Base-by-base conservation (phyloP, 2,888 invertebrate species). In the Buathra laborator region DNA sequence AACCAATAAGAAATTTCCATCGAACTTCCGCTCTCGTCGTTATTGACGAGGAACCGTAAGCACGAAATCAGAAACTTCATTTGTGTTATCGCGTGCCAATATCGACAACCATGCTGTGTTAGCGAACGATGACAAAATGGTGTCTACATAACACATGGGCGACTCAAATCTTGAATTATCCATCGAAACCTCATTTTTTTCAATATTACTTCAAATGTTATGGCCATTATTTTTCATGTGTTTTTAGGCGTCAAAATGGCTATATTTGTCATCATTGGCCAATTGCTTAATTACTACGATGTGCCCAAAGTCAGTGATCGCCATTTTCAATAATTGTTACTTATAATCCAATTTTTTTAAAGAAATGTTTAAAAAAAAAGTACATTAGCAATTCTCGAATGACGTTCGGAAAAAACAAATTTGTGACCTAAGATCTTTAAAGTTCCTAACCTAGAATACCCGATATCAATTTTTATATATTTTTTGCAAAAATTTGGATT, bases 121-220 rank as follows among this genome's bases (percentile, higher is more conserved):
- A 76, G 24, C 59, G 5, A 66, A 7, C 29, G 71, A 81, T 82
- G 29, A 85, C 85, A 85, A 85, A 85, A 85, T 85, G 85, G 85
- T 82, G 85, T 72, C 85, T 62, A 64, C 68, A 29, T 10, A 10
- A 56, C 66, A 66, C 43, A 53, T 37, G 62, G 3, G 51, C 14
- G 48, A 14, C 37, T 19, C 3, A 2, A 7, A 24, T 19, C 51
- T 10, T 24, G 56, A 46, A 4, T 44, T 4, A 16, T n/a, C 10
- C 14, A 51, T 72, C 44, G 53, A 44, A 51, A 53, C 19, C 12
- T 5, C 12, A 46, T 5, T 68, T 46, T 19, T 37, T 29, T 32
- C 10, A 7, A 37, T 32, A 10, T 7, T 19, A 2, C 1, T 43
- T 12, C 44, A 5, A 16, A 7, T 44, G 16, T 43, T 44, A 44